Evolutionary conservation across 1,140 invertebrate genomes (phyloP), one percentile per base, ranked within the genome.

Genomic region (Caerostris darwini): DNA sequence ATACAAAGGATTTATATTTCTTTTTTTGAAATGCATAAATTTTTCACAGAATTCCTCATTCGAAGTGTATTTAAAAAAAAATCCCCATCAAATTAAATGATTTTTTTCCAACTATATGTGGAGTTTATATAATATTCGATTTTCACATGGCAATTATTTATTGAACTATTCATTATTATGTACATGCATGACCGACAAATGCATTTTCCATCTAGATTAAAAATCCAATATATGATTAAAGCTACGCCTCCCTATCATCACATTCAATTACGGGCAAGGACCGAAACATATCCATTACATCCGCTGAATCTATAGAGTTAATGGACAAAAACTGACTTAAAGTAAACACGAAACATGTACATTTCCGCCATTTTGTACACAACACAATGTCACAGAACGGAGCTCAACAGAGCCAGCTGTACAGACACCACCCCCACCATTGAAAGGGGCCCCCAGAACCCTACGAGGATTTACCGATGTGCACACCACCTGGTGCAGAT

Each of bases 401-500:
- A 71, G 56, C 50, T 14, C 54, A 57, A 81, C 8, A 17, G 14
- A 50, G 57, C 17, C 90, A 85, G 69, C 81, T 92, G 90, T 50
- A 53, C 6, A 77, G 58, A 85, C 19, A 57, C 82, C 92, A 19
- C 19, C 59, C 61, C 64, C 82, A 58, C 90, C 69, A n/a, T 17
- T 0, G 64, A 69, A 10, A 0, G 17, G n/a, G 19, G 10, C n/a
- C 3, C 3, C 3, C 17, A 69, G 10, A 53, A 50, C 34, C 69
- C 69, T 34, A 50, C 69, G 8, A 34, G 69, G 34, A 34, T 12
- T 77, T 77, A 69, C 85, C 64, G 14, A 56, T 53, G 53, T 53
- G 53, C 82, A 59, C 59, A 59, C 92, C 92, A 93, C 92, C 92
- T 93, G 92, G 92, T 59, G 56, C 14, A 69, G 19, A 34, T 53